Evolutionary conservation across 2,888 invertebrate genomes (phyloP).

Genomic region (Rhopalosiphum nymphaeae): DNA sequence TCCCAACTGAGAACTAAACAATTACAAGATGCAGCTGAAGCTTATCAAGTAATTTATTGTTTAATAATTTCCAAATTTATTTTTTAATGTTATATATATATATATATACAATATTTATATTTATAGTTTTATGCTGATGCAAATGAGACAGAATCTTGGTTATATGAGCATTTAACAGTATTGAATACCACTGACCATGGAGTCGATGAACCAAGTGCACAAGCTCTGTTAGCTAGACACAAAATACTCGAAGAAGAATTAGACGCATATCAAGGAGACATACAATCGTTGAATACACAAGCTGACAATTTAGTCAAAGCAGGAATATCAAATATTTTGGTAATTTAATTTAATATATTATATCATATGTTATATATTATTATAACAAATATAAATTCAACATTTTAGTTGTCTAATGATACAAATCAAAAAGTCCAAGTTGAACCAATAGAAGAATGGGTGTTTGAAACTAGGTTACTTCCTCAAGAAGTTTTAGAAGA

Average conservation of each 20-base stretch:
- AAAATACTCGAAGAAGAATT: conserved; percentile 89
- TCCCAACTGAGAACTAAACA: conserved; percentile 82
- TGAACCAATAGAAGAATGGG: conserved; percentile 77
- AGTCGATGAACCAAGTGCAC: conserved; percentile 90
- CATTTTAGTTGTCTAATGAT: conserved; percentile 74
- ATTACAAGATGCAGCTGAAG: conserved; percentile 89
- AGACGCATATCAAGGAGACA: conserved; percentile 88
- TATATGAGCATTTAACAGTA: conserved; percentile 94
- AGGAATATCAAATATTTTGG: conserved; percentile 80
- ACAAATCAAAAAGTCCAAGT: conserved; percentile 73
- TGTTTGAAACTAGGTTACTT: conserved; percentile 84
- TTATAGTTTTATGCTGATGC: conserved; percentile 92
- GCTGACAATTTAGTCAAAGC: conserved; percentile 82
- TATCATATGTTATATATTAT: background rate
- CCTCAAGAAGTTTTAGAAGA: conserved; percentile 95
- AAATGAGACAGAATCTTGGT: conserved; percentile 97
- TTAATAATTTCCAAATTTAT: background rate
- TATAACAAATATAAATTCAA: background rate
- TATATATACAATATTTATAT: conserved; percentile 10
- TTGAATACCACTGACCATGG: conserved; percentile 92
- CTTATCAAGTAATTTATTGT: conserved; percentile 80
- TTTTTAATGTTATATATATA: background rate
- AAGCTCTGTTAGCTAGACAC: conserved; percentile 88
- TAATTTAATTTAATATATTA: conserved; percentile 69
- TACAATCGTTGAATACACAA: conserved; percentile 83